Base-by-base conservation (phyloP, 2,797 vertebrate genomes). In the Hozukius guyotensis region DNA sequence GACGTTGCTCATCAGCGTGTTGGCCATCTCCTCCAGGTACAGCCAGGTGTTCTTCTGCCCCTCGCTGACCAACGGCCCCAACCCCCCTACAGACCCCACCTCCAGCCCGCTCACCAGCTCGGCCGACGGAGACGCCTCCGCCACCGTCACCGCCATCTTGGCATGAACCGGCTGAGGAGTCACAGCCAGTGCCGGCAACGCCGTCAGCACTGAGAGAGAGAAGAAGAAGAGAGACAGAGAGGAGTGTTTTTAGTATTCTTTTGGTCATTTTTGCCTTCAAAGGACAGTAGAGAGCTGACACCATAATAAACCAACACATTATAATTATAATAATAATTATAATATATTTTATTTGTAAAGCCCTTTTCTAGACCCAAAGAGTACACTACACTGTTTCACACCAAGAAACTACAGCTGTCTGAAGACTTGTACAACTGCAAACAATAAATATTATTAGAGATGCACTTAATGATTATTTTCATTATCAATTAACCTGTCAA, bases 1-100 rank as follows among this genome's bases (percentile, higher is more conserved):
- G 0, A 97, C 97, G 0, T 97, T 98, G 94, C 6, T 96, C 82
- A 98, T 94, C 88, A 99, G 88, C 0, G 97, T 98, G 84, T 97
- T 97, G 77, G 98, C 97, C 89, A 97, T 95, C 91, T 99, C 98
- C 69, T 99, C 98, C 89, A 99, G 92, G 94, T 97, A 97, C 4
- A 97, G 84, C 98, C 98, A 99, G 66, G 94, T 97, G 96, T 80
- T 98, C 97, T 0, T 96, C 89, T 87, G 96, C 73, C 80, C 97
- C 91, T 91, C 98, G 80, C 52, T 95, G 93, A 0, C 89, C 84
- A 55, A 93, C 38, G 89, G 95, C 80, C 0, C 94, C 57, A 0
- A 92, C 88, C 3, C 97, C 2, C 69, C 87, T 0, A 78, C 70
- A 0, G 87, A 60, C 13, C 61, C 83, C 78, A 82, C 82, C 38